These are phyloP conservation scores for Pholis gunnellus DNA, from an alignment of 2,113 vertebrate species.

Conservation along the genomic window DNA sequence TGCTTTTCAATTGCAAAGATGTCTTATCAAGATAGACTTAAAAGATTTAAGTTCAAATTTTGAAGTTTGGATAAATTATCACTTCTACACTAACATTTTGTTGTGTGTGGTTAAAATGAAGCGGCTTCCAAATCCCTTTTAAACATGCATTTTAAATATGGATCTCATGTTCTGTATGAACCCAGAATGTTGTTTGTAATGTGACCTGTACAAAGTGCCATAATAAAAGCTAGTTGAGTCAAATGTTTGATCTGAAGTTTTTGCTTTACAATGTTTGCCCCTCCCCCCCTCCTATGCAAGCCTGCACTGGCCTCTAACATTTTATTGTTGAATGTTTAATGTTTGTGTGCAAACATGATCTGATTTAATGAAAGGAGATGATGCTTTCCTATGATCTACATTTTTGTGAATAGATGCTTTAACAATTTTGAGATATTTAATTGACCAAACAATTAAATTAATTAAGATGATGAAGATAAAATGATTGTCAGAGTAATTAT, in stretches of 20 bases:
- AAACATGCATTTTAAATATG: slow-evolving; percentile 24
- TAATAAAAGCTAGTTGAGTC: slow-evolving; percentile 73
- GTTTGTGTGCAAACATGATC: background rate
- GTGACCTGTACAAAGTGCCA: slow-evolving; percentile 83
- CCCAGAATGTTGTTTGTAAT: slow-evolving; percentile 71
- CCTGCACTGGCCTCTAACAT: background rate
- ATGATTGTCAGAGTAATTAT: background rate
- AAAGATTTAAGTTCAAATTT: background rate
- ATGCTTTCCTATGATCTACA: too few species aligned
- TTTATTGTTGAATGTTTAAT: slow-evolving; percentile 10
- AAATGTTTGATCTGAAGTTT: background rate
- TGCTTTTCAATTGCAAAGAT: background rate
- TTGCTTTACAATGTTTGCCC: background rate
- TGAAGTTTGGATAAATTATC: background rate
- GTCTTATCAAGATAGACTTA: background rate
- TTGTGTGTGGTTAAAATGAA: background rate
- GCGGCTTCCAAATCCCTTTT: slow-evolving; percentile 5
- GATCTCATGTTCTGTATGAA: slow-evolving; percentile 57
- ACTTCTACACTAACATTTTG: background rate
- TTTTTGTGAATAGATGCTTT: too few species aligned
- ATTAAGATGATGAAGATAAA: too few species aligned
- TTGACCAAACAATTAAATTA: background rate
- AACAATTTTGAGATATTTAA: background rate
- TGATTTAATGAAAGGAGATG: too few species aligned
- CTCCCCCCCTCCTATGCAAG: background rate